Percentiles rank a stretch among this genome's conserved stretches.
Conservation (phyloP, 2,888 invertebrate genomes). For the Monoplex corrugatus region DNA sequence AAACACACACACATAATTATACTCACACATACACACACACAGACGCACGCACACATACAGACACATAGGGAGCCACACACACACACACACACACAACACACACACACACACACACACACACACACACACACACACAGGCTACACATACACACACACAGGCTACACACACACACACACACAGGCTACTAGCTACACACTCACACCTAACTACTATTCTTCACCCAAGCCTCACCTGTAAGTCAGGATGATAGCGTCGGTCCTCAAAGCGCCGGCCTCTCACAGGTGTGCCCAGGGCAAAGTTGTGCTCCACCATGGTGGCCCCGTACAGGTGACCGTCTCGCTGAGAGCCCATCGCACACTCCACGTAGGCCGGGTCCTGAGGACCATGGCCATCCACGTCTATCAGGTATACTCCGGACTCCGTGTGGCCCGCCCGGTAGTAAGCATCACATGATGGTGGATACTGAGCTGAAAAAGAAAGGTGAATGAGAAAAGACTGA, state of each 20-base stretch:
- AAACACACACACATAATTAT: no score
- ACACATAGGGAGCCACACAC: no score
- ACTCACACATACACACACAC: no score
- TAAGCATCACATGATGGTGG: slow-evolving; percentile 96
- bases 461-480: slow-evolving; percentile 86
- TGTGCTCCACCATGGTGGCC: slow-evolving; percentile 73
- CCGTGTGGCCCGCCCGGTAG: slow-evolving; percentile 92
- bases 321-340: slow-evolving; percentile 65
- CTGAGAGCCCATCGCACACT: slow-evolving; percentile 89
- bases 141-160: no score
- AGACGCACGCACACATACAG: no score
- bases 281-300: slow-evolving; percentile 67
- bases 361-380: slow-evolving; percentile 94
- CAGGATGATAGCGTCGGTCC: slow-evolving; percentile 76
- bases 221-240: slow-evolving; percentile 66
- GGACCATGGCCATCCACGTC: slow-evolving; percentile 97
- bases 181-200: no score
- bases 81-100: no score
- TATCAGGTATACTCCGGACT: slow-evolving; percentile 94
- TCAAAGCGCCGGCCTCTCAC: slow-evolving; percentile 65
- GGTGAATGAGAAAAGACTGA: no score
- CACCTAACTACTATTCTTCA: no score
- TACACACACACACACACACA: no score
- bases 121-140: no score
- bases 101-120: no score